phyloP scores from a whole-genome alignment of 1,140 invertebrate genomes.

The Vollenhovia emeryi region DNA sequence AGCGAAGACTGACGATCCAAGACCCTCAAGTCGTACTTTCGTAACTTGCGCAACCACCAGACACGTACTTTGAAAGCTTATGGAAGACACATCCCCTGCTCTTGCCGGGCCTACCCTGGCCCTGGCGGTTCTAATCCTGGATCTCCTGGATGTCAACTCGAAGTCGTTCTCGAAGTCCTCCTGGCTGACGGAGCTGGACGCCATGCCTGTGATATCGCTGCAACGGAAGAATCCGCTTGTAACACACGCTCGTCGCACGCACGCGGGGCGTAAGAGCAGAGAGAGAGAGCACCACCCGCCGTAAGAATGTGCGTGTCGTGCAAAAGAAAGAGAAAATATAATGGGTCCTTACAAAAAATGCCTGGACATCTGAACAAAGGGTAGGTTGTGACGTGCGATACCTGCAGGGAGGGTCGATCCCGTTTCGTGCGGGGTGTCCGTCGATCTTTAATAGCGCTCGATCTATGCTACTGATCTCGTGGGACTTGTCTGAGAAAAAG shows the following conservation, averaged over 20 bases:
- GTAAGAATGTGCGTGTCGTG: constrained; percentile 2
- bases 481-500: constrained; percentile 69
- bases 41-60: neutral
- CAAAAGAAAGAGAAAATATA: constrained; percentile 60
- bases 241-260: neutral
- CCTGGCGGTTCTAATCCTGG: constrained; percentile 86
- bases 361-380: constrained; percentile 81
- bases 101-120: constrained; percentile 85
- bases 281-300: constrained; percentile 9
- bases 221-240: neutral
- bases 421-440: constrained; percentile 28
- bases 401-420: constrained; percentile 48
- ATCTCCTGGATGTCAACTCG: constrained; percentile 85
- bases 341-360: constrained; percentile 78
- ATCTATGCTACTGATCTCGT: constrained; percentile 55
- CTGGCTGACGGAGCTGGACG: constrained; percentile 89
- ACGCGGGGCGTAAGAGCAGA: neutral
- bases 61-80: constrained; percentile 79
- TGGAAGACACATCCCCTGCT: constrained; percentile 73
- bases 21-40: neutral
- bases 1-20: neutral
- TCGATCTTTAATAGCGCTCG: constrained; percentile 17
- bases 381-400: constrained; percentile 72
- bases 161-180: constrained; percentile 89
- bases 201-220: constrained; percentile 85